Base-by-base conservation (phyloP, 2,797 vertebrate genomes). In the Notolepis coatsorum region DNA sequence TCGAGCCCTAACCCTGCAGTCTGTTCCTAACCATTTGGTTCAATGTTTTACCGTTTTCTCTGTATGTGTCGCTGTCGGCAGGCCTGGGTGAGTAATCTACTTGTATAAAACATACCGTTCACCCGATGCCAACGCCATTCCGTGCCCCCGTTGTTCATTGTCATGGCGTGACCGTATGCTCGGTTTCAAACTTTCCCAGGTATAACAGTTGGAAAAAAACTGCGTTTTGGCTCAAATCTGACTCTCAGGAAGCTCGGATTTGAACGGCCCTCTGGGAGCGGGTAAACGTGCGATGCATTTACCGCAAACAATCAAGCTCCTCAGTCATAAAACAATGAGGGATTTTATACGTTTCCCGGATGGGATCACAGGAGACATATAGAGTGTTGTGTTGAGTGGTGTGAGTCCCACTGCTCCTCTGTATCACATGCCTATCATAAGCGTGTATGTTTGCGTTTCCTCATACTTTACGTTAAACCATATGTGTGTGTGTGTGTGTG, bases 81-180 rank as follows among this genome's bases (percentile, higher is more conserved):
- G 89, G 77, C 79, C 87, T 46, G 87, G 87, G 90, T 91, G 66
- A 92, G 90, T 90, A 86, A 5, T 20, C 9, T 18, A 18, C 12
- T 35, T 2, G 2, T 7, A 39, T 50, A 71, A 61, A 67, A 50
- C 53, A 71, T 53, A 6, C 48, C 74, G 46, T 79, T 23, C 42
- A 45, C 9, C 20, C 55, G 12, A 23, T 58, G 20, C 56, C 72
- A 35, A 73, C 61, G 25, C 60, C 49, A 12, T 59, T 35, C 58
- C 43, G 60, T 71, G 55, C 35, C 56, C 47, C 33, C 33, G 80
- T 55, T 46, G 30, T 58, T 46, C 23, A 21, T 7, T 6, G 6
- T 37, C 12, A 10, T 8, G 41, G 2, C 41, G 39, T 9, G 18
- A 7, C 4, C 18, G 41, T 17, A 8, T 20, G 41, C 7, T 7